Evolutionary conservation across 2,113 vertebrate genomes (phyloP).

Genomic region (Sebastes fasciatus): DNA sequence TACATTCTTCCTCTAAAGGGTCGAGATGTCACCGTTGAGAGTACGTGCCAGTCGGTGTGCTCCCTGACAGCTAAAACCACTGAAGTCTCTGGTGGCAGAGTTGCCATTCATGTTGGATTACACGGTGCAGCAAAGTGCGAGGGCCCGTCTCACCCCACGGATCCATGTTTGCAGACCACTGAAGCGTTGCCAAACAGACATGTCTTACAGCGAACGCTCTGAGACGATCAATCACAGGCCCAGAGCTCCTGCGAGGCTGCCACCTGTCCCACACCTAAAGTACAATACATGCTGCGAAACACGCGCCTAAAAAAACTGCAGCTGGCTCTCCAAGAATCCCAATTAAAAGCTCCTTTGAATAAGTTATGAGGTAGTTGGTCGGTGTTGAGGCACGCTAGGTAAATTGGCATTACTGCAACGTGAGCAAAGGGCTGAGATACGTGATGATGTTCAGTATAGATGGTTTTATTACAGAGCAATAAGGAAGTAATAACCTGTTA

Average conservation of each 20-base stretch:
- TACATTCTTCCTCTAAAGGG: not conserved
- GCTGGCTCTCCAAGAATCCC: conserved; percentile 31
- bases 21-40: conserved; percentile 1
- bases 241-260: conserved; percentile 35
- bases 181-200: conserved; percentile 44
- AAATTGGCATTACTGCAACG: conserved; percentile 7
- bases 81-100: not conserved
- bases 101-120: conserved; percentile 32
- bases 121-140: conserved; percentile 15
- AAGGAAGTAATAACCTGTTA: conserved; percentile 65
- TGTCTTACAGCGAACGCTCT: conserved; percentile 3
- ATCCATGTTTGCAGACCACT: conserved; percentile 47
- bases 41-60: not conserved
- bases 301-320: conserved; percentile 17
- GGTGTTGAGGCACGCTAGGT: not conserved
- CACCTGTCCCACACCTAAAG: conserved; percentile 40
- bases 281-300: not conserved
- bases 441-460: not conserved
- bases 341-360: conserved; percentile 46
- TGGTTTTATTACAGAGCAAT: conserved; percentile 30
- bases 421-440: conserved; percentile 20
- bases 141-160: conserved; percentile 9
- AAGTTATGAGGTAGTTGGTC: conserved; percentile 34
- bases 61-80: conserved; percentile 11
- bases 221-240: conserved; percentile 37